Evolutionary conservation across 2,888 invertebrate genomes (phyloP), one percentile per base, ranked within the genome.

Genomic region (Epicampocera succincta): DNA sequence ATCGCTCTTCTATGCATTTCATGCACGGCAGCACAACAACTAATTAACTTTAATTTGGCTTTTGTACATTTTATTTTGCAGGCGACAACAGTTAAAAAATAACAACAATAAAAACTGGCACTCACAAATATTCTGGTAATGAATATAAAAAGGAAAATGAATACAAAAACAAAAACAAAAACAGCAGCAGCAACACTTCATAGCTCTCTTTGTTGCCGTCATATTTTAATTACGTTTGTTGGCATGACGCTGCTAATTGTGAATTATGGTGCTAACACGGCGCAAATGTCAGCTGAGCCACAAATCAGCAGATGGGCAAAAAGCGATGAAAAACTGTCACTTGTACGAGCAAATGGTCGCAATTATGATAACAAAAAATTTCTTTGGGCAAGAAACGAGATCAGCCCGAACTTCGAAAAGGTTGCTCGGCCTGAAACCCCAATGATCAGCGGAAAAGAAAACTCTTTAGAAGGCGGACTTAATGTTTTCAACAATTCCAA

Each of bases 191-290:
- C 29, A 46, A 72, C 42, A 54, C 46, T 50, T 46, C 48, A 38
- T 65, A 60, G 48, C 48, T 44, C 58, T 79, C 72, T 42, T 73
- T 66, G 65, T 75, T 29, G 80, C 69, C 48, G 74, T 86, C 88
- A 88, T 85, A 87, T 88, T 88, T 88, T 88, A 88, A 89, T 89
- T 88, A 87, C 86, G 87, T 86, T 88, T 46, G 78, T 75, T 82
- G 88, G 86, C 87, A 85, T 87, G 86, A 85, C 78, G 52, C 63
- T 88, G 84, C 87, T 88, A 88, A 88, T 88, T 87, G 87, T 89
- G 84, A 88, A 85, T 88, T 87, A 89, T 88, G 85, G 78, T 52
- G 78, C 75, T 52, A 75, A 68, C 50, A 72, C 74, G 54, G 83
- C 58, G 46, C 72, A 75, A 65, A 76, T 69, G 75, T 72, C 72